Evolutionary conservation across 1,140 invertebrate genomes (phyloP), one percentile per base, ranked within the genome.

Genomic region (Cotesia glomerata): DNA sequence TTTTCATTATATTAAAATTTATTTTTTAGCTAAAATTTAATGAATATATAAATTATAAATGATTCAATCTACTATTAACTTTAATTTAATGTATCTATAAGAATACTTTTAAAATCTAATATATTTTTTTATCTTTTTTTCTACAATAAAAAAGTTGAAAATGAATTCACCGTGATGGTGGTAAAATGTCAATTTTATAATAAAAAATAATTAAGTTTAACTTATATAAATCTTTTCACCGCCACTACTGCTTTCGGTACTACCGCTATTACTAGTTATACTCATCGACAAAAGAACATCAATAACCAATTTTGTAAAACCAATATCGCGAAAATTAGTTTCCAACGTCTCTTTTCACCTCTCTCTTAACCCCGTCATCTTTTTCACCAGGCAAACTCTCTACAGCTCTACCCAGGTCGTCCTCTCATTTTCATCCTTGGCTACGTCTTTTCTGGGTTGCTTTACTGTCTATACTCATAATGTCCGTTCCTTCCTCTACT

Each of bases 251-350:
- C 59, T 71, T 35, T 51, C 18, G 56, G 49, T 61, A 35, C 58
- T 62, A 61, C 58, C 68, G 56, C 58, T 36, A 61, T 69, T 61
- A 69, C 68, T 65, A 65, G 51, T 58, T 54, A 49, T 67, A 18
- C 64, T 58, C 45, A 68, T 45, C 58, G 68, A 74, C 78, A 81
- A 81, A 77, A 75, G 80, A 81, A 81, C 81, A 84, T 83, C 83
- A 80, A 84, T 84, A 84, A 84, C 79, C 82, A 84, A 84, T 84
- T 84, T 83, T 77, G 74, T 80, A 84, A 84, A 82, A 81, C 81
- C 82, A 84, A 84, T 84, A 84, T 82, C 80, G 80, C 78, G 80
- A 84, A 84, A 84, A 84, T 84, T 84, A 84, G 81, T 84, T 84
- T 82, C 71, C 62, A 64, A 64, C 62, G 35, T 71, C 45, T 49